Evolutionary conservation across 2,888 invertebrate genomes (phyloP), one percentile per base, ranked within the genome.

Genomic region (Aethes cnicana): DNA sequence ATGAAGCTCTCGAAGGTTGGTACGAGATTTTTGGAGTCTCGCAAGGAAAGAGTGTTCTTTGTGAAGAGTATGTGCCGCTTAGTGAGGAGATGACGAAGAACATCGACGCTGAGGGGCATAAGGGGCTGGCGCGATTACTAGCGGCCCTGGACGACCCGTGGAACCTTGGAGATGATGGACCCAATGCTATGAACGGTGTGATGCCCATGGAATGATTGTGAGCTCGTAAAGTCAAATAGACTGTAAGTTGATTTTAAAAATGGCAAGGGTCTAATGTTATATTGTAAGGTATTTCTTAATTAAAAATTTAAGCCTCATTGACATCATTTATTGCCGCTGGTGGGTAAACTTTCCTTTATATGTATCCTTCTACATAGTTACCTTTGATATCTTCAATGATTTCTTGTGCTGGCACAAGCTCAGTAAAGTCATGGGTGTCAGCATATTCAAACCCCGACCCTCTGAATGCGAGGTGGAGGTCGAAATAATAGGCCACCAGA

Each of bases 1-100:
- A 69, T 20, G 90, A 89, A 47, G 71, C 84, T 1, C 64, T 90
- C 8, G 89, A 88, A 64, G 90, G 90, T 4, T 90, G 90, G 90
- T 87, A 86, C 53, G 90, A 90, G 57, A 82, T 90, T 21, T 74
- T 76, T 42, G 90, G 90, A 7, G 78, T 82, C 4, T 84, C 85
- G 1, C 88, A 89, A 70, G 90, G 89, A 8, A 87, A 81, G 50
- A 77, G 74, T 56, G 69, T 90, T 4, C 57, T 90, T 44, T 89
- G 89, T 57, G 89, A 90, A 42, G 89, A 90, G 44, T 88, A 86
- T 56, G 72, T 87, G 0, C 70, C 80, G 0, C 83, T 90, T 58
- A 77, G 80, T 11, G 72, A 69, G 33, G 82, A 85, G 26, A 72
- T 87, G 69, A 65, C 81, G 0, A 82, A 81, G 47, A 84, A 84